Evolutionary conservation across 2,113 vertebrate species (phyloP).

Genomic region (Gadus chalcogrammus): DNA sequence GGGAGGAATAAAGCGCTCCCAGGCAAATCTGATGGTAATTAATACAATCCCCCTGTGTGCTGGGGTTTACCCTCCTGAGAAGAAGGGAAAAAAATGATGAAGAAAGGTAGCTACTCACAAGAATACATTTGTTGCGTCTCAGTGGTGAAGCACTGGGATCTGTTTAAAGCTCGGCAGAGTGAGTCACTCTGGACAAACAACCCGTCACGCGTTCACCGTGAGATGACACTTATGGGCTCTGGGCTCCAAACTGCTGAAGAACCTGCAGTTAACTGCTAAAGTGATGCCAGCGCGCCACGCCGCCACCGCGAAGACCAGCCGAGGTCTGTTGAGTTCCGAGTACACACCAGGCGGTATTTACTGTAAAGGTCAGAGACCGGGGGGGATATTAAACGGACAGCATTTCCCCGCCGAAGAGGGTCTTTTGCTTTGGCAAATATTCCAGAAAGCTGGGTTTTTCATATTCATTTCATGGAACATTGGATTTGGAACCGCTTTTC

Average conservation of each 20-base stretch:
- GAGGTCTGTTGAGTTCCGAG: too few species aligned
- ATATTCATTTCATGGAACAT: slow-evolving; percentile 75
- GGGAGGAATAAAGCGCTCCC: too few species aligned
- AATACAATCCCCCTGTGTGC: slow-evolving; percentile 10
- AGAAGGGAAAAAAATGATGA: too few species aligned
- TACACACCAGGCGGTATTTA: slow-evolving; percentile 35
- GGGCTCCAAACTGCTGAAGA: slow-evolving; percentile 33
- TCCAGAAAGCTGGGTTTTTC: slow-evolving; percentile 57
- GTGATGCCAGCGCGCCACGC: neutral
- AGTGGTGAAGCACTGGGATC: slow-evolving; percentile 41
- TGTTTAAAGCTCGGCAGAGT: slow-evolving; percentile 37
- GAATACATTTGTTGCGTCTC: slow-evolving; percentile 14
- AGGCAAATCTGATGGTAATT: too few species aligned
- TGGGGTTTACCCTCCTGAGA: slow-evolving; percentile 29
- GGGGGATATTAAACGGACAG: slow-evolving; percentile 41
- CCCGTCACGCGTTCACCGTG: slow-evolving; percentile 54
- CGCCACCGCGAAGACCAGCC: too few species aligned
- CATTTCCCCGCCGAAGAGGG: slow-evolving; percentile 51
- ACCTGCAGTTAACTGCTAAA: slow-evolving; percentile 51
- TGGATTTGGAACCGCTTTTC: slow-evolving; percentile 62
- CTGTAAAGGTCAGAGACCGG: slow-evolving; percentile 59
- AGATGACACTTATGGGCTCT: slow-evolving; percentile 36
- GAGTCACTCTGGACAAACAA: slow-evolving; percentile 61
- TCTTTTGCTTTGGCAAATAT: slow-evolving; percentile 45
- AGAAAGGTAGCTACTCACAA: too few species aligned